Evolutionary conservation across 2,797 vertebrate genomes (phyloP), one percentile per base, ranked within the genome.

Genomic region (Odontamblyopus lacepedii): DNA sequence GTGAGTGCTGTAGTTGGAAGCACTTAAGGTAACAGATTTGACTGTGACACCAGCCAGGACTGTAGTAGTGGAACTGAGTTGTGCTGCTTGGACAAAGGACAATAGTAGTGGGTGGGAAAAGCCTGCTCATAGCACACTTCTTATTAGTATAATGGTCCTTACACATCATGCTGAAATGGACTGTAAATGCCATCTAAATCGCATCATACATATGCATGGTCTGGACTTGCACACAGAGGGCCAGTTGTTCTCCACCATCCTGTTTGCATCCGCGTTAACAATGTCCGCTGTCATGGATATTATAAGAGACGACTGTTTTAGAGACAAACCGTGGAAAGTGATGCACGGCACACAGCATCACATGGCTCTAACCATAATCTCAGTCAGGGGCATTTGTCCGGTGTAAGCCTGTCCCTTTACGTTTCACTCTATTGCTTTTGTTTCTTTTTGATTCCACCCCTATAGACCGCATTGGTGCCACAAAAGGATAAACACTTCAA

Each of bases 401-500:
- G 81, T 89, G 88, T 89, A 89, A 92, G 85, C 89, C 74, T 76
- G 29, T 78, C 30, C 77, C 84, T 87, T 85, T 79, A 82, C 82
- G 18, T 82, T 81, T 84, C 78, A 76, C 80, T 85, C 83, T 76
- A 71, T 79, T 71, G 79, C 88, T 87, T 80, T 88, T 90, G 89
- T 91, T 81, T 83, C 63, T 27, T 75, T 82, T 87, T 83, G 83
- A 79, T 82, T 68, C 41, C 19, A 61, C 72, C 57, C 79, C 79
- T 69, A 80, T 83, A 81, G 83, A 81, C 76, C 30, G 76, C 70
- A 74, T 75, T 50, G n/a, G 74, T 77, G 63, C 27, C 88, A 90
- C 88, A 90, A 92, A 90, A 81, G 89, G 89, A 91, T 92, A 86
- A 90, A 87, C 90, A 77, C 90, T 91, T 91, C 88, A 92, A 91